Percentiles rank a stretch among this genome's conserved stretches.
Conservation (phyloP, 2,113 vertebrate species). For the Eretmochelys imbricata region DNA sequence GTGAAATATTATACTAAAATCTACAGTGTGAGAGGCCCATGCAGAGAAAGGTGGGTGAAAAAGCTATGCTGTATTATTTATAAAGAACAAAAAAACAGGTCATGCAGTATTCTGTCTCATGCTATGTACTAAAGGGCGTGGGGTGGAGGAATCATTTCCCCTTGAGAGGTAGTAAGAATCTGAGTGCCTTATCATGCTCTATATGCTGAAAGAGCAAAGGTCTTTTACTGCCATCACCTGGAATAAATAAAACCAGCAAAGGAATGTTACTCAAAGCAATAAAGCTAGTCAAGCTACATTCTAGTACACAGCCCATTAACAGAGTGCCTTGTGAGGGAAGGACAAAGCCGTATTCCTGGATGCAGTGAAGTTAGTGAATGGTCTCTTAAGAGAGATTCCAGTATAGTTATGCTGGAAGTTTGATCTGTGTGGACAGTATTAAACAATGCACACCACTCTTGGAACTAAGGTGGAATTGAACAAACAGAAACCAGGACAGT, state of each 20-base stretch:
- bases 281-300: not conserved
- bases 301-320: not conserved
- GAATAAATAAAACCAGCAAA: slow-evolving; percentile 62
- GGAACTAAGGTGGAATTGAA: not conserved
- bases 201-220: slow-evolving; percentile 48
- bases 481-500: not conserved
- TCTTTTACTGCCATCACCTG: slow-evolving; percentile 81
- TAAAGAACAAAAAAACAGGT: not conserved
- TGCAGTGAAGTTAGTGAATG: not conserved
- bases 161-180: not conserved
- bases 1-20: not conserved
- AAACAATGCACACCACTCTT: not conserved
- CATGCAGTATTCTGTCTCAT: not conserved
- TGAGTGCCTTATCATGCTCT: not conserved
- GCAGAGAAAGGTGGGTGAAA: slow-evolving; percentile 22
- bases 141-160: not conserved
- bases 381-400: not conserved
- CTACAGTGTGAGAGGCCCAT: not conserved
- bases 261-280: not conserved
- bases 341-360: not conserved
- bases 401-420: not conserved
- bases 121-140: not conserved
- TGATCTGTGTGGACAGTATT: not conserved
- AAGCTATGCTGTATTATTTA: not conserved
- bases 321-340: not conserved